A percentile compares a stretch with the other conserved stretches of the same genome.
These are phyloP conservation scores for Phoeniculus purpureus DNA, from an alignment of 2,797 vertebrate genomes.

Conservation along the genomic window DNA sequence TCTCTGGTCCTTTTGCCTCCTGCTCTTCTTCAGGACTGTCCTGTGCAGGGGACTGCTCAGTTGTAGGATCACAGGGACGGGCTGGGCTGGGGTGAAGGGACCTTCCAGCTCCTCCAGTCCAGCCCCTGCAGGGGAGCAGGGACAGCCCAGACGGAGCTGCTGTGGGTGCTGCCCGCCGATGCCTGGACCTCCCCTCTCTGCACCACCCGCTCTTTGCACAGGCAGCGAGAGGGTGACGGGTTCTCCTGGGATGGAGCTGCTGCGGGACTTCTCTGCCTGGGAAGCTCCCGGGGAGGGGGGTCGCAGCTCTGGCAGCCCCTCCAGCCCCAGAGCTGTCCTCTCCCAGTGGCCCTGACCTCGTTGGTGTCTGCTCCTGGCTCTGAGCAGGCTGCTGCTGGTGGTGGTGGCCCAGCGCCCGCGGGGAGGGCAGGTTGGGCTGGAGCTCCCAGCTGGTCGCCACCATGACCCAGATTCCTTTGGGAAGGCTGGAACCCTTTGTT, in stretches of 20 bases:
- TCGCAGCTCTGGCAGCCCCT: not conserved
- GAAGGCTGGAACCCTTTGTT: not conserved
- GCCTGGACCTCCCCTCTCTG: not conserved
- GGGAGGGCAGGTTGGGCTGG: not conserved
- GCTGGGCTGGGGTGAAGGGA: too few species aligned
- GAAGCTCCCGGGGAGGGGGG: not conserved
- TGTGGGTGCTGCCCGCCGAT: not conserved
- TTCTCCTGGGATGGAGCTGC: not conserved
- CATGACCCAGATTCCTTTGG: not conserved
- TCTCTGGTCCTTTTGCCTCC: not conserved
- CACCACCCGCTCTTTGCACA: not conserved
- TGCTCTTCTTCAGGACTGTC: not conserved
- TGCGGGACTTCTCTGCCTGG: not conserved
- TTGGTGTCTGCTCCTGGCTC: not conserved
- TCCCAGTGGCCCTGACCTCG: not conserved
- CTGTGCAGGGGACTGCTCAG: not conserved
- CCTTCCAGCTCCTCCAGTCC: too few species aligned
- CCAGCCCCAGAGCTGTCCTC: not conserved
- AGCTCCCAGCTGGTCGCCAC: not conserved
- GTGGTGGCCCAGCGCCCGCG: not conserved
- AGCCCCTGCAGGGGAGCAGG: too few species aligned
- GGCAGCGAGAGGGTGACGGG: not conserved
- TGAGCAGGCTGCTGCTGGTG: not conserved
- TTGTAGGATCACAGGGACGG: too few species aligned
- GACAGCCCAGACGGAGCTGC: too few species aligned